Evolutionary conservation across 1,140 invertebrate genomes (phyloP), one percentile per base, ranked within the genome.

Genomic region (Microplitis mediator): DNA sequence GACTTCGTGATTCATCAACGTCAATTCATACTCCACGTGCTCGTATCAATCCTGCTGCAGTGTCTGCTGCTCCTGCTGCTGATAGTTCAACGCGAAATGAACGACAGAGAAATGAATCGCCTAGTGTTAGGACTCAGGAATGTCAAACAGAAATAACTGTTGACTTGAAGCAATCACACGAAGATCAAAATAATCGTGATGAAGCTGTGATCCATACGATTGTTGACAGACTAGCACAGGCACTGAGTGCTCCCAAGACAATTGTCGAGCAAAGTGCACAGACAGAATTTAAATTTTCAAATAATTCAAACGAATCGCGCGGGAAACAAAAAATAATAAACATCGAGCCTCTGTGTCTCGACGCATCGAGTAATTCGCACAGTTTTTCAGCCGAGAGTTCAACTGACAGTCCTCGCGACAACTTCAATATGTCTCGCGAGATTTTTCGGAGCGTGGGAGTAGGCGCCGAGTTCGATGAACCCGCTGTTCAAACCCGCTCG

Each of bases 381-480:
- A 75, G 76, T 74, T 72, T 78, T 4, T 83, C 79, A 0, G 79
- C 80, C 51, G 78, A 81, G n/a, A 81, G 77, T 16, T 81, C 82
- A 63, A 80, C 76, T 32, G 77, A 75, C 6, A 82, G 81, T 72
- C 76, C 78, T 1, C 77, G 76, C 23, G 80, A 83, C 0, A 81
- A 81, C 78, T 81, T 82, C 74, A 69, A 69, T 54, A 75, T 80
- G n/a, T 74, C 84, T n/a, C 82, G 77, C n/a, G 81, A 80, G 71
- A 81, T 82, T 71, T 83, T 78, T 58, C 78, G 85, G 67, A 86
- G 85, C 61, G 85, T 85, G n/a, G 85, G 85, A 11, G 85, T 86
- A 6, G 84, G 85, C 4, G 84, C 85, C 23, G 85, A 86, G 61
- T 84, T 81, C 45, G 78, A 82, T 56, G 84, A 86, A 64, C 76